phyloP scores from a whole-genome alignment of 2,888 invertebrate genomes.

The Eutolmus rufibarbis region DNA sequence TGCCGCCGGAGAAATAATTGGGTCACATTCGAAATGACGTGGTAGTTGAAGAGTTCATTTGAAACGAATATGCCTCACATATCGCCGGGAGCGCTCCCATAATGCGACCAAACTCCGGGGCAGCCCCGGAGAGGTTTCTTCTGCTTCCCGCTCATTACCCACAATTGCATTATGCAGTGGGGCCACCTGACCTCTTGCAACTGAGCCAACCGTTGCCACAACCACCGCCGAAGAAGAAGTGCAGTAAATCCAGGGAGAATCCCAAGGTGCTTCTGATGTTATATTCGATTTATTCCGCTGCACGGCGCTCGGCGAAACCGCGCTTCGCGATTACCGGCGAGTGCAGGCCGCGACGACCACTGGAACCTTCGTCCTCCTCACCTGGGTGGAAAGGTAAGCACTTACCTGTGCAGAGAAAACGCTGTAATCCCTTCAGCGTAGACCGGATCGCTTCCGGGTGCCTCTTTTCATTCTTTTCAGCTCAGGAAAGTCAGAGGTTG shows the following conservation, averaged over 20 bases:
- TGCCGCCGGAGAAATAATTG: neutral
- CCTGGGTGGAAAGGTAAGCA: neutral
- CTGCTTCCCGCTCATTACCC: constrained; percentile 14
- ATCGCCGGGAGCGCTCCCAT: neutral
- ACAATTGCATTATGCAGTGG: constrained; percentile 29
- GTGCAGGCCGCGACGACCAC: neutral
- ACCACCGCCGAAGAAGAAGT: neutral
- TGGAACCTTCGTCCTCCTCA: neutral
- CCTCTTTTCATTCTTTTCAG: neutral
- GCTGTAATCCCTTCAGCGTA: constrained; percentile 1
- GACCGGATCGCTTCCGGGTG: constrained; percentile 19
- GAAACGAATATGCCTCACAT: neutral
- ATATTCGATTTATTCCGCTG: constrained; percentile 9
- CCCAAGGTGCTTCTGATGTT: constrained; percentile 19
- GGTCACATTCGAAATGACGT: constrained; percentile 23
- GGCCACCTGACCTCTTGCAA: constrained; percentile 31
- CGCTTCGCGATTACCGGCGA: neutral
- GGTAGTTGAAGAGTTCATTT: neutral
- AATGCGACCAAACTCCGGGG: neutral
- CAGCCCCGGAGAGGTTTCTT: neutral
- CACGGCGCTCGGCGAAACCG: neutral
- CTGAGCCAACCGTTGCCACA: constrained; percentile 18
- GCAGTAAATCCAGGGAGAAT: constrained; percentile 5
- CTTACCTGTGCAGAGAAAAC: neutral
- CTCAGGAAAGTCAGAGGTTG: neutral